These are phyloP conservation scores for Ormia ochracea DNA, from an alignment of 2,888 invertebrate species.

Conservation along the genomic window DNA sequence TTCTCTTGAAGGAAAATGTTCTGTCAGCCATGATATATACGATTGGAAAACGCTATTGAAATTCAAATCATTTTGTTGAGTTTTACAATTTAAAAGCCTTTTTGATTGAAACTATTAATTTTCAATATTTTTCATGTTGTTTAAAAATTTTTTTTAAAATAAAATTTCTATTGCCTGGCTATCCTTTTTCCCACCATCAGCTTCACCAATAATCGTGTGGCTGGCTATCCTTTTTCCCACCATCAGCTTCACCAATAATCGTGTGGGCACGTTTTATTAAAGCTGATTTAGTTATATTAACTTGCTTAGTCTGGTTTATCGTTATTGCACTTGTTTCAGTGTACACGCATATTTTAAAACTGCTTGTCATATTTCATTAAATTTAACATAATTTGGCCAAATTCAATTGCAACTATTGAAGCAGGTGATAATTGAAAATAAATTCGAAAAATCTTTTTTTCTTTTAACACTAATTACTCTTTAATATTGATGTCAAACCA, in stretches of 20 bases:
- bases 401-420: slow-evolving; percentile 4
- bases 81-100: no score
- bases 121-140: background rate
- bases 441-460: background rate
- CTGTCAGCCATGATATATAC: no score
- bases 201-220: background rate
- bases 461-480: background rate
- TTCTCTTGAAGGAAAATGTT: no score
- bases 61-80: no score
- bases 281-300: background rate
- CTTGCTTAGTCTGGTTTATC: slow-evolving; percentile 13
- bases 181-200: slow-evolving; percentile 5
- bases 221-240: slow-evolving; percentile 8
- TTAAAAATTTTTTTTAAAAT: background rate
- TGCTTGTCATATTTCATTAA: slow-evolving; percentile 33
- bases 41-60: no score
- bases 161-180: background rate
- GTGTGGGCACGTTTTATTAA: background rate
- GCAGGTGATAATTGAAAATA: slow-evolving; percentile 9
- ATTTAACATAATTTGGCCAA: background rate
- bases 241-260: background rate
- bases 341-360: background rate
- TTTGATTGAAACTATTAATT: no score
- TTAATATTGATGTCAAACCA: background rate
- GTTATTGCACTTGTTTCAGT: slow-evolving; percentile 10